Base-by-base conservation (phyloP, 2,797 vertebrate species). In the Sebastolobus altivelis region DNA sequence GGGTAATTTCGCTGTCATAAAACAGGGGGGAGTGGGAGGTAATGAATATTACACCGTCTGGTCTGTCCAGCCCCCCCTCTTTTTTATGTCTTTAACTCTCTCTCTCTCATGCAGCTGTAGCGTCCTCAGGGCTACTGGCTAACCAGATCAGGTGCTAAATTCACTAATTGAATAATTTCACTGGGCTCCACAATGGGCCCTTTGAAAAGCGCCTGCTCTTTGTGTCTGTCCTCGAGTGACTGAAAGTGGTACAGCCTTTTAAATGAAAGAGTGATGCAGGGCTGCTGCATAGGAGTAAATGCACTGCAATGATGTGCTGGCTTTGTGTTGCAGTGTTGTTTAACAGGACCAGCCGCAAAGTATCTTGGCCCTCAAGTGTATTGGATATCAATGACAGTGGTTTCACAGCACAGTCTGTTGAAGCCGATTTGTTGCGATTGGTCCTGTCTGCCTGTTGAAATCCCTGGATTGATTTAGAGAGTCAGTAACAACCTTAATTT, bases 121-220 rank as follows among this genome's bases (percentile, higher is more conserved):
- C 75, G 69, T 93, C 93, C 94, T 94, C 89, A 54, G 92, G 91
- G 91, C 92, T 82, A 87, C 89, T 82, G 84, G 90, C 88, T 93
- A 93, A 94, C 91, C 92, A 95, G 92, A 95, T 95, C 94, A 94
- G 95, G 94, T 94, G 94, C 92, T 94, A 93, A 95, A 93, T 93
- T 93, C 89, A 89, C 95, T 93, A 94, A 95, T 94, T 95, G 93
- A 95, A 95, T 94, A 94, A 95, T 94, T 95, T 95, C 91, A 89
- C 92, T 87, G 79, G 84, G 92, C 90, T 93, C 91, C 90, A 92
- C 93, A 93, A 93, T 92, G 87, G 92, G 88, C 87, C 87, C 88
- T 92, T 92, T 92, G 89, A 92, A 93, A 94, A 91, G 87, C 65
- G 86, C 81, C 90, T 86, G 89, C 88, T 93, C 93, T 93, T 92